These are phyloP conservation scores for Carposina sasakii DNA, from an alignment of 1,140 invertebrate genomes.

Conservation along the genomic window DNA sequence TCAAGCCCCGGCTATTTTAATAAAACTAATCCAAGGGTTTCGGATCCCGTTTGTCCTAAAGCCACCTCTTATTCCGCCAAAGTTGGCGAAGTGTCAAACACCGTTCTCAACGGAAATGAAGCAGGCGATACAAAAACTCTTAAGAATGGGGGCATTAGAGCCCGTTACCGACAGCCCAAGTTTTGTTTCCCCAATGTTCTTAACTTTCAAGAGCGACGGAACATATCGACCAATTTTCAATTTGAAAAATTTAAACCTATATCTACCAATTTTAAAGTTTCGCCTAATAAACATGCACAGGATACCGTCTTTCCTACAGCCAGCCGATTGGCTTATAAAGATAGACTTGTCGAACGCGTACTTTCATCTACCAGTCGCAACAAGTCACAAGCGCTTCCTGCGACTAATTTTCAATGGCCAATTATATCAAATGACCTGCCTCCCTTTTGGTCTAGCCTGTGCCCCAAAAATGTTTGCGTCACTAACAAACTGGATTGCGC, in stretches of 20 bases:
- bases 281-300: slow-evolving; percentile 27
- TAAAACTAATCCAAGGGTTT: slow-evolving; percentile 5
- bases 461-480: slow-evolving; percentile 1
- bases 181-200: slow-evolving; percentile 20
- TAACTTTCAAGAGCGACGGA: slow-evolving; percentile 3
- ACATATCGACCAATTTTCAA: slow-evolving; percentile 31
- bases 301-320: slow-evolving; percentile 32
- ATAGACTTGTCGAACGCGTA: slow-evolving; percentile 16
- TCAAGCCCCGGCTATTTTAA: slow-evolving; percentile 5
- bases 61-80: no score
- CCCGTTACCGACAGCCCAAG: background rate
- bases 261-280: slow-evolving; percentile 25
- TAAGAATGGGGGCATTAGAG: background rate
- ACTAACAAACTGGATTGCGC: background rate
- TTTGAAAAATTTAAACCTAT: slow-evolving; percentile 24
- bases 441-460: slow-evolving; percentile 1
- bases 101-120: slow-evolving; percentile 16
- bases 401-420: slow-evolving; percentile 8
- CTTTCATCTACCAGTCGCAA: slow-evolving; percentile 48
- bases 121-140: background rate
- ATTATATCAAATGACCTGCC: slow-evolving; percentile 1
- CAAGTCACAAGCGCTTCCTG: slow-evolving; percentile 17
- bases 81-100: no score
- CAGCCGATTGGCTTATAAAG: slow-evolving; percentile 2
- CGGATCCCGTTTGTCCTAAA: no score